Conservation (phyloP, 2,113 vertebrate genomes). For the Tachuris rubrigastra region DNA sequence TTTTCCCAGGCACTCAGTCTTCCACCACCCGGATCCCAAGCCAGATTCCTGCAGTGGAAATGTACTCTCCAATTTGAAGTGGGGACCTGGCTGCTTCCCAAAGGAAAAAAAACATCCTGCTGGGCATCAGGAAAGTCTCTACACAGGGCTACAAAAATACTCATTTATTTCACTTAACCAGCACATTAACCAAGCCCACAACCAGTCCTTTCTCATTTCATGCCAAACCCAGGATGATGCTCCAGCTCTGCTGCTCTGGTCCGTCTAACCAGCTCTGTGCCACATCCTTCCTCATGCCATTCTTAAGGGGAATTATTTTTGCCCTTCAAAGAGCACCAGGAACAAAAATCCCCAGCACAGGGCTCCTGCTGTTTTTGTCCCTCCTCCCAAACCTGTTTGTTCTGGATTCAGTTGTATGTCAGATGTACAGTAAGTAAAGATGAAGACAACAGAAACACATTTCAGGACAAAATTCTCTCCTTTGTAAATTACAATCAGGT, state of each 20-base stretch:
- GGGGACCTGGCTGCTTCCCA: neutral
- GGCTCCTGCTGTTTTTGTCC: fast-evolving
- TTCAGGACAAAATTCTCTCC: neutral
- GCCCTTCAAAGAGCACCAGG: neutral
- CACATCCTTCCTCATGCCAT: neutral
- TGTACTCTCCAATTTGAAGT: neutral
- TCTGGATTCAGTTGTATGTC: neutral
- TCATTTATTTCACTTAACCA: neutral
- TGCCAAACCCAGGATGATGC: neutral
- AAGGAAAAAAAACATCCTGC: neutral
- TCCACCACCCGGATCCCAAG: fast-evolving
- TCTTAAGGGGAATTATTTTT: neutral
- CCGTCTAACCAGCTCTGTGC: neutral
- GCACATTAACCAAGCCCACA: neutral
- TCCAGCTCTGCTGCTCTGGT: neutral
- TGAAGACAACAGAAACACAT: fast-evolving
- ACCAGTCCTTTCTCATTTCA: neutral
- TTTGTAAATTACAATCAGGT: neutral
- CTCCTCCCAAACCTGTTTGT: no score
- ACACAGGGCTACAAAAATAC: neutral
- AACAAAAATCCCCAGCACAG: neutral
- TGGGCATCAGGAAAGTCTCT: fast-evolving
- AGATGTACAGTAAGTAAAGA: fast-evolving
- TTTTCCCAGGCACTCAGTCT: neutral
- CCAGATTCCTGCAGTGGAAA: fast-evolving